These are phyloP conservation scores for Noctua comes DNA, from an alignment of 2,888 invertebrate genomes.

Conservation along the genomic window DNA sequence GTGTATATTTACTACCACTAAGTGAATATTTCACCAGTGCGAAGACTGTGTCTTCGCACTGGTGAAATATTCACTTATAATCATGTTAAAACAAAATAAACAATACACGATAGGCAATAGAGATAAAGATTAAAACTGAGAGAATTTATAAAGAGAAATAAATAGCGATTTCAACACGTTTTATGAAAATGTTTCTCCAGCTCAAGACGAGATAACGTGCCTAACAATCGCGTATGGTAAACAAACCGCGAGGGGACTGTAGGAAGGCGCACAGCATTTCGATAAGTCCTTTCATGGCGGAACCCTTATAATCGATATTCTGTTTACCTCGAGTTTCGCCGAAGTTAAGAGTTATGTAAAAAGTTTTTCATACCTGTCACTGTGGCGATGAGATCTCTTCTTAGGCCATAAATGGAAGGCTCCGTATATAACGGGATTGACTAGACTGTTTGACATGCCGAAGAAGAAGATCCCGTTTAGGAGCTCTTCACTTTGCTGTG, in stretches of 20 bases:
- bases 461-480: constrained; percentile 95
- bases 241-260: not conserved
- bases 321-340: not conserved
- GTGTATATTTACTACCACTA: no score
- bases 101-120: not conserved
- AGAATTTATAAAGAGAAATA: not conserved
- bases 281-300: not conserved
- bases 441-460: constrained; percentile 96
- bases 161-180: not conserved
- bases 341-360: not conserved
- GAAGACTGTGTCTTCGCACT: no score
- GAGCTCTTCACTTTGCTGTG: constrained; percentile 92
- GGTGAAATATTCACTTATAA: no score
- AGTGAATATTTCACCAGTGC: no score
- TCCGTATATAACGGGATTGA: constrained; percentile 96
- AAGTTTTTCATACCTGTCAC: constrained; percentile 81
- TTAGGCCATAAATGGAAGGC: constrained; percentile 96
- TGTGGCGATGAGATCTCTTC: constrained; percentile 82
- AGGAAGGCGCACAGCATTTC: not conserved
- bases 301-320: not conserved
- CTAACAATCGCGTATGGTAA: no score
- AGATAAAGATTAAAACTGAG: not conserved
- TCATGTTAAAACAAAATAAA: not conserved
- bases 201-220: not conserved
- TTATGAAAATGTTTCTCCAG: not conserved